A percentile compares a stretch with the other conserved stretches of the same genome.
Evolutionary conservation across 2,113 vertebrate species (phyloP).

Genomic region (Formicarius rufipectus): DNA sequence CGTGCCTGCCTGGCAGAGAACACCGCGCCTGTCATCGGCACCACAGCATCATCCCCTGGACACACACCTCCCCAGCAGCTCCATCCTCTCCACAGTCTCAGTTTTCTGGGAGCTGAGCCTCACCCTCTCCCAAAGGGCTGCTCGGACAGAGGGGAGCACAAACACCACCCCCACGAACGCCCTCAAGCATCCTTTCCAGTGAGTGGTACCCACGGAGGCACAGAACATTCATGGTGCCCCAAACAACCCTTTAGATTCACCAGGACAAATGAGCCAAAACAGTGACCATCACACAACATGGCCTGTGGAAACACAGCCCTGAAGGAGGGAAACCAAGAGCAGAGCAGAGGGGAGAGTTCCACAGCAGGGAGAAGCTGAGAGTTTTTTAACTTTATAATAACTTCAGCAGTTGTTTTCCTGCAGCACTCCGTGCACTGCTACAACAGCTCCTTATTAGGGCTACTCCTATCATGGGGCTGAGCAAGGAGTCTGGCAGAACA

Average conservation of each 20-base stretch:
- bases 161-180: neutral
- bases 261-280: neutral
- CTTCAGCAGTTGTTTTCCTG: neutral
- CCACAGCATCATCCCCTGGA: neutral
- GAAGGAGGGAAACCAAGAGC: neutral
- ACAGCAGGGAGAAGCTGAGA: accelerated
- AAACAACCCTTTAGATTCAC: neutral
- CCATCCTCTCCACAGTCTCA: neutral
- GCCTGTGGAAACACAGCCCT: neutral
- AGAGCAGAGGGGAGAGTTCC: neutral
- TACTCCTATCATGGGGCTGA: neutral
- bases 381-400: neutral
- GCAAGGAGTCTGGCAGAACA: neutral
- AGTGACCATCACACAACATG: accelerated
- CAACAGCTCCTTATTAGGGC: neutral
- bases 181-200: neutral
- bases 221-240: accelerated
- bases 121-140: neutral
- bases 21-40: accelerated
- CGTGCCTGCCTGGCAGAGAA: constrained; percentile 79
- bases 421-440: accelerated
- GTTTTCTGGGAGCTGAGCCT: neutral
- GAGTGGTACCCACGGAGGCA: accelerated
- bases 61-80: neutral
- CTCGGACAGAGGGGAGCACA: neutral